Percentiles rank a stretch among this genome's conserved stretches.
These are phyloP conservation scores for Chrysopilus asiliformis DNA, from an alignment of 2,888 invertebrate species.

Conservation along the genomic window DNA sequence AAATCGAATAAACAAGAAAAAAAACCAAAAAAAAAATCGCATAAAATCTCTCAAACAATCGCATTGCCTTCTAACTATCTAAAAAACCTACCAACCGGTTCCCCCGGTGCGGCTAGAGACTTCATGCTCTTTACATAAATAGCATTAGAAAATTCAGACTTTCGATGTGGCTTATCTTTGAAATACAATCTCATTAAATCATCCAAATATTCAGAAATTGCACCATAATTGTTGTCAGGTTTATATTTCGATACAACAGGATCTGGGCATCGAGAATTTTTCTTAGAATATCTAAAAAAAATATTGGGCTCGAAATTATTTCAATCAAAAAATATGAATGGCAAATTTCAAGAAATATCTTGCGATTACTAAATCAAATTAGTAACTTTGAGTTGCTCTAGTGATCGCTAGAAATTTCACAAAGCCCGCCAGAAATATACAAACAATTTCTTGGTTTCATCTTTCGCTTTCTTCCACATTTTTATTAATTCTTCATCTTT, in stretches of 20 bases:
- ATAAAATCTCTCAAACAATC: too few species aligned
- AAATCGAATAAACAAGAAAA: background rate
- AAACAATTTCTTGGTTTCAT: constrained; percentile 40
- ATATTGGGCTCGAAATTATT: too few species aligned
- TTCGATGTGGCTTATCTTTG: constrained; percentile 33
- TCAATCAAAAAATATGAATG: too few species aligned
- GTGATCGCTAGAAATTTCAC: too few species aligned
- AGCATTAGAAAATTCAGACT: constrained; percentile 48
- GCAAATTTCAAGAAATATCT: too few species aligned
- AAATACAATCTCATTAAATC: constrained; percentile 48
- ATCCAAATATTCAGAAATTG: constrained; percentile 70
- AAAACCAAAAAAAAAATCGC: background rate
- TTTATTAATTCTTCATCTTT: constrained; percentile 47
- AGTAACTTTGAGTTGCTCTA: background rate
- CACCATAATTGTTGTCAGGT: constrained; percentile 66
- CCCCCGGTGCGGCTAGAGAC: constrained; percentile 77
- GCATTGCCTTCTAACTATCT: too few species aligned
- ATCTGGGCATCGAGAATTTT: constrained; percentile 50
- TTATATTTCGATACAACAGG: constrained; percentile 56
- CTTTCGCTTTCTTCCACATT: constrained; percentile 50
- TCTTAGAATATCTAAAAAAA: constrained; percentile 34
- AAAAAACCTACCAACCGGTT: constrained; percentile 59
- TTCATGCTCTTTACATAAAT: constrained; percentile 64
- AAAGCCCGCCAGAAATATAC: too few species aligned
- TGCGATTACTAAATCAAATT: too few species aligned